Base-by-base conservation (phyloP, 64 coral and sea anemone genomes). In the Catalaphyllia jardinei region DNA sequence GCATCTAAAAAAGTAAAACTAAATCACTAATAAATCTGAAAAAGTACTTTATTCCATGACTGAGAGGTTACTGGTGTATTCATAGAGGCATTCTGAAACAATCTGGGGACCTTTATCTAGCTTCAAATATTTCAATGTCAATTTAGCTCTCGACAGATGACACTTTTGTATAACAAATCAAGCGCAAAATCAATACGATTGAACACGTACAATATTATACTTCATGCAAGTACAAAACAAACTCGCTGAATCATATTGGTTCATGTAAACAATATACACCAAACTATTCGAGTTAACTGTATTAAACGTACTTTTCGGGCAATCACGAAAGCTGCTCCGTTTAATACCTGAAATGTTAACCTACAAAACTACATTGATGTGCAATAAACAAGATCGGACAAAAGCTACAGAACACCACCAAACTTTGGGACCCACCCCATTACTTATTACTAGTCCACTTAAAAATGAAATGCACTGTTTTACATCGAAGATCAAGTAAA, bases 181-280 rank as follows among this genome's bases (percentile, higher is more conserved):
- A 24, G 80, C 31, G 10, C 18, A 65, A 67, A 71, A 63, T 65
- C 79, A 64, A 83, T 83, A 65, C 35, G 18, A 85, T 51, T 51
- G 6, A 67, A 64, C 80, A 85, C 13, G 61, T 29, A 49, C 81
- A 85, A 71, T 52, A 85, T 42, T 19, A 25, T 29, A 83, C 11
- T 31, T 28, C 30, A 22, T 33, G 17, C 17, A 64, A 62, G 29
- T 69, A 69, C 25, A 30, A 67, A 51, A 71, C 81, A 85, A 85
- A 85, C 81, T 71, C 71, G 81, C 81, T 71, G 33, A 49, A 27
- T 85, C 20, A 85, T 85, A 85, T 85, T 51, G 3, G 22, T 69
- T 4, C 3, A 25, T 6, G 39, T 4, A 24, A 28, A 15, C 51
- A 79, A 57, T 79, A 79, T 79, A 27, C 25, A 57, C 14, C 11